Evolutionary conservation across 2,797 vertebrate species (phyloP), one percentile per base, ranked within the genome.

Genomic region (Syngnathus rostellatus): DNA sequence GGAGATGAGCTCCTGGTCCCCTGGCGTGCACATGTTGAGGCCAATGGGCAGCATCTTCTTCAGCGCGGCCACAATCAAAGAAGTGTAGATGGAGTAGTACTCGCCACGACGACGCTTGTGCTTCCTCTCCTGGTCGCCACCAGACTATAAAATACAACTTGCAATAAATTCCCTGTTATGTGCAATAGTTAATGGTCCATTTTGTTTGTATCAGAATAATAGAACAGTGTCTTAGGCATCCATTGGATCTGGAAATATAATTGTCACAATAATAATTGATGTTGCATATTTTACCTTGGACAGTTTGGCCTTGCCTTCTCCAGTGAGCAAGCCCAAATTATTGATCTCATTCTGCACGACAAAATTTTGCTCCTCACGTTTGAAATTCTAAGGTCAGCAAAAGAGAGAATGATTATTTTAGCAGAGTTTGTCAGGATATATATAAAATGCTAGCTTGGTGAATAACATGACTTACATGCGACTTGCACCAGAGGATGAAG

Each of bases 341-440:
- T 99, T 99, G 89, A 99, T 99, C 89, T 99, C 97, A 86, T 99
- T 98, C 84, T 99, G 97, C 87, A 99, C 95, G 78, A 99, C 96
- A 93, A 99, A 99, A 90, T 99, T 99, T 85, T 99, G 96, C 87
- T 99, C 97, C 88, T 99, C 97, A 78, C 97, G 93, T 88, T 98
- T 99, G 83, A 99, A 99, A 88, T 99, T 99, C 97, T 99, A 72
- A 59, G 72, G 1, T 16, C 1, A 37, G 14, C 8, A 19, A 45
- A 8, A 38, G 10, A 5, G n/a, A 16, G 37, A 54, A 40, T n/a
- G 12, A 16, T n/a, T 14, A 67, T 10, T n/a, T n/a, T 9, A 3
- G 10, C 19, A 16, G 1, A 16, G 21, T 62, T 46, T 12, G 48
- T 64, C 21, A 46, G n/a, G 21, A 14, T 39, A 2, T 53, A 53